Base-by-base conservation (phyloP, 2,888 invertebrate species). In the Ectemnius lituratus region DNA sequence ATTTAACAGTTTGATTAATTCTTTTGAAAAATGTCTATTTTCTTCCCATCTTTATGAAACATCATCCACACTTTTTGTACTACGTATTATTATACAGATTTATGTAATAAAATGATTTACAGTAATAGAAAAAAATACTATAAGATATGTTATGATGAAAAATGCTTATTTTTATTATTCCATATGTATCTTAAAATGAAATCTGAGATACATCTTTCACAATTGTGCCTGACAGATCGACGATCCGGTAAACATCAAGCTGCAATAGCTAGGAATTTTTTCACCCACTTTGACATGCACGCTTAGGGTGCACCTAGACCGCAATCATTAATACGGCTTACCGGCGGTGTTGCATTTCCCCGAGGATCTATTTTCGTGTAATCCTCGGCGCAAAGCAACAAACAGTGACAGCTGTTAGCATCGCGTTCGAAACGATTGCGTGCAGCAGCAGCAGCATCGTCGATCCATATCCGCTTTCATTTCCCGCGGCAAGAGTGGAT, bases 351-450 rank as follows among this genome's bases (percentile, higher is more conserved):
- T 87, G 81, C 84, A 82, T 87, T 87, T 83, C 81, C 82, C 84
- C 73, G n/a, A 75, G 79, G 82, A 87, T 86, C 86, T 88, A 88
- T 88, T 89, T 88, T 86, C 86, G 83, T 86, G 85, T 90, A 89
- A 90, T 89, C 88, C 88, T 85, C 78, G 74, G 73, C 79, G 85
- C 86, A 86, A 88, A 88, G 87, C 89, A 89, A 89, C 90, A 89
- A 89, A 88, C 85, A 89, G 84, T 85, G 85, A 86, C 90, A 90
- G 90, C 90, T 89, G 90, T 85, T 88, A 85, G 88, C 84, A 85
- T 84, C 70, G 68, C 72, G 59, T 56, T 64, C 65, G 70, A 64
- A 69, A 73, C 75, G 73, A 76, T 73, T 72, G 75, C 75, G 62
- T 63, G 80, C 79, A 14, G 20, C 20, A 1, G 20, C 20, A 2